These are phyloP conservation scores for Pseudorasbora parva DNA, from an alignment of 2,113 vertebrate genomes.

Conservation along the genomic window DNA sequence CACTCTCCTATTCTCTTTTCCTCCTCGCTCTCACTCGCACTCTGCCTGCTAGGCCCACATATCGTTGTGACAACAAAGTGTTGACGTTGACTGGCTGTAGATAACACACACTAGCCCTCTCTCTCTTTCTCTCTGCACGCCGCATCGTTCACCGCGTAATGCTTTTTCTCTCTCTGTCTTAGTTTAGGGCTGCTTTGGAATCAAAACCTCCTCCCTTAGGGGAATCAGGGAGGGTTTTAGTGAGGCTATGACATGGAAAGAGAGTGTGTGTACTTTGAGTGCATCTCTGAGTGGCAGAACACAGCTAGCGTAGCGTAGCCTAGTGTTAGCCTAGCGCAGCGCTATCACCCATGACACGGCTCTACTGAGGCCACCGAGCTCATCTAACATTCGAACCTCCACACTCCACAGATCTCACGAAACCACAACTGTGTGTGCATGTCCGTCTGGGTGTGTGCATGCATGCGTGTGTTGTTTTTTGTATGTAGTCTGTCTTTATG, in stretches of 20 bases:
- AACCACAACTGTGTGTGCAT: conserved; percentile 29
- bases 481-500: conserved; percentile 9
- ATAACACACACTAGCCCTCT: conserved; percentile 21
- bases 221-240: conserved; percentile 53
- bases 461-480: conserved; percentile 39
- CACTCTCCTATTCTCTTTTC: conserved; percentile 37
- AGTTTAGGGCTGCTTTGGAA: conserved; percentile 58
- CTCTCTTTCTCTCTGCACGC: conserved; percentile 4
- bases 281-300: conserved; percentile 57
- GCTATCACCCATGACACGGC: conserved; percentile 60
- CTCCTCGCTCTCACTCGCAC: conserved; percentile 8
- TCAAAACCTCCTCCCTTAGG: conserved; percentile 54
- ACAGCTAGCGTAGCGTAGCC: conserved; percentile 53
- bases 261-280: conserved; percentile 51
- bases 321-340: conserved; percentile 52
- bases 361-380: conserved; percentile 57
- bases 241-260: conserved; percentile 70
- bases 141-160: conserved; percentile 16
- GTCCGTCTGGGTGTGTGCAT: conserved; percentile 35
- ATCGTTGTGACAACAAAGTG: conserved; percentile 35
- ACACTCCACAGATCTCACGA: conserved; percentile 45
- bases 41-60: conserved; percentile 24
- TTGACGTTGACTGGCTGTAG: conserved; percentile 23
- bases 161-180: conserved; percentile 10
- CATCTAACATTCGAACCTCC: conserved; percentile 54